Evolutionary conservation across 2,113 vertebrate genomes (phyloP).

Genomic region (Festucalex cinctus): DNA sequence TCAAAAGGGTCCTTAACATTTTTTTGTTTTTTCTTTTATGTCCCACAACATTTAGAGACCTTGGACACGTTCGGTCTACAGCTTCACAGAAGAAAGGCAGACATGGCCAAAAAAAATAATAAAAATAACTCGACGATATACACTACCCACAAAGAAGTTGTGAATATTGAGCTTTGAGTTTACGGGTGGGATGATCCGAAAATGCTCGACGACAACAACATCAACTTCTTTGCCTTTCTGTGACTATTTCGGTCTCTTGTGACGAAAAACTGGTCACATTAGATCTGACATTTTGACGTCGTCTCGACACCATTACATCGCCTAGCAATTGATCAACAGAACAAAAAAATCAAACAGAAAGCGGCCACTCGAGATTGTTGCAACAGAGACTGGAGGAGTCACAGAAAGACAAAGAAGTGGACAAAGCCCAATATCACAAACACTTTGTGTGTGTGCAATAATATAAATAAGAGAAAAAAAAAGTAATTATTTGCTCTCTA

Average conservation of each 20-base stretch:
- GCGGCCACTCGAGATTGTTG: too few relatives aligned
- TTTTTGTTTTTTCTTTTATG: slow-evolving; percentile 30
- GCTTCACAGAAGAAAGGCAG: slow-evolving; percentile 60
- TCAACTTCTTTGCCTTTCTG: too few relatives aligned
- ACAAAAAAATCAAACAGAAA: too few relatives aligned
- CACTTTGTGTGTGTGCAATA: background rate
- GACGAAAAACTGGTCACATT: too few relatives aligned
- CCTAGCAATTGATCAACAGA: background rate
- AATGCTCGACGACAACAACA: too few relatives aligned
- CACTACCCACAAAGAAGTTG: background rate
- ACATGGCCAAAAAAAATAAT: slow-evolving; percentile 34
- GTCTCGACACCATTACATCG: background rate
- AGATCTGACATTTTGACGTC: too few relatives aligned
- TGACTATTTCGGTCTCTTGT: too few relatives aligned
- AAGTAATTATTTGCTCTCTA: slow-evolving; percentile 55
- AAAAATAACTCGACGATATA: slow-evolving; percentile 25
- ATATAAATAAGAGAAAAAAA: background rate
- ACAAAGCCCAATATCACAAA: background rate
- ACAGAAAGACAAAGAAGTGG: background rate
- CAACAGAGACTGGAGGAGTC: too few relatives aligned
- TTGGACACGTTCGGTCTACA: slow-evolving; percentile 53
- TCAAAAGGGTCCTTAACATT: slow-evolving; percentile 46
- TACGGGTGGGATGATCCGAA: too few relatives aligned
- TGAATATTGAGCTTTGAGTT: background rate
- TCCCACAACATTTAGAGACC: slow-evolving; percentile 60